Conservation (phyloP, 1,140 invertebrate species). For the Zaprionus vittiger region DNA sequence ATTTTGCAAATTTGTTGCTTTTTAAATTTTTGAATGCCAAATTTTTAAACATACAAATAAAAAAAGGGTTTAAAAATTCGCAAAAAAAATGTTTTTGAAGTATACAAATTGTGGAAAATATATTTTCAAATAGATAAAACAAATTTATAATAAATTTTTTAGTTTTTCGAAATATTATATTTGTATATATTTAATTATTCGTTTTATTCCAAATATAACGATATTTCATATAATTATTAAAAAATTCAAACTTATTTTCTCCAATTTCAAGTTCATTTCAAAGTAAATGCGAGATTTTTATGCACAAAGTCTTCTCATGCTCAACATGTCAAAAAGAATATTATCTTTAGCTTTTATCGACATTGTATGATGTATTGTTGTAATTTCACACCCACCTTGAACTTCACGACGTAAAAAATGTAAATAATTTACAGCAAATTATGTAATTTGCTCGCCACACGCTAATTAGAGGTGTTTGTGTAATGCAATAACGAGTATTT, state of each 20-base stretch:
- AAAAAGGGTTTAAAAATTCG: no score
- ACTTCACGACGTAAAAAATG: slow-evolving; percentile 50
- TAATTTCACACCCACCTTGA: slow-evolving; percentile 60
- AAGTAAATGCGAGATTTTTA: neutral
- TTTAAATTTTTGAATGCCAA: neutral
- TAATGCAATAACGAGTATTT: slow-evolving; percentile 29
- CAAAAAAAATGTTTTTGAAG: no score
- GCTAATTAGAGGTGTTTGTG: slow-evolving; percentile 33
- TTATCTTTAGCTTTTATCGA: neutral
- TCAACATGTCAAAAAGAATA: neutral
- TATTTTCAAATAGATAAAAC: no score
- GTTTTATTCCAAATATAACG: no score
- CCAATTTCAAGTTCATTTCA: no score
- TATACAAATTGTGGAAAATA: no score
- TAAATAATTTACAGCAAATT: slow-evolving; percentile 58
- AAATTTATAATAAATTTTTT: neutral
- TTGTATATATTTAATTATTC: neutral
- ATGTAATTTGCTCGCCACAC: slow-evolving; percentile 66
- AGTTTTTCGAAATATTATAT: neutral
- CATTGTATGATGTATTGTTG: neutral
- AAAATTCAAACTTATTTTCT: slow-evolving; percentile 12
- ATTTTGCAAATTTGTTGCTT: neutral
- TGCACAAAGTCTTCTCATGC: neutral
- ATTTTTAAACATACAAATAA: no score
- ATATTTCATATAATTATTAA: neutral